These are phyloP conservation scores for Ciconia maguari DNA, from an alignment of 2,113 vertebrate genomes.

Conservation along the genomic window DNA sequence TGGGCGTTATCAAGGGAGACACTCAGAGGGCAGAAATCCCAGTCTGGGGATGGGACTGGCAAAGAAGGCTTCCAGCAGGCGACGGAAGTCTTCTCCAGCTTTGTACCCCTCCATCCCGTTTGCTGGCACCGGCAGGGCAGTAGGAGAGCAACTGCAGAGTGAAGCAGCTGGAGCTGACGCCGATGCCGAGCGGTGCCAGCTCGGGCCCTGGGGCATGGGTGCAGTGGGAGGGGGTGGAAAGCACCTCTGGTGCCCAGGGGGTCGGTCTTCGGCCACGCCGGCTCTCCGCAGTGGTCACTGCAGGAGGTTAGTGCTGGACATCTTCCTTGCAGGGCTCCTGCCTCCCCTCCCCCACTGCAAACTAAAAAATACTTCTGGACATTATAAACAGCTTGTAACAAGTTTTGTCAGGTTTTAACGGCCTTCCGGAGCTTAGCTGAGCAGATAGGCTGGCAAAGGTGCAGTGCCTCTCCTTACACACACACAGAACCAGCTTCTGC, in stretches of 20 bases:
- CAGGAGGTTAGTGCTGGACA: neutral
- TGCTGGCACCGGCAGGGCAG: neutral
- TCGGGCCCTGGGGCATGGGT: fast-evolving
- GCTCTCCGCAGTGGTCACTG: neutral
- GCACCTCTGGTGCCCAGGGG: neutral
- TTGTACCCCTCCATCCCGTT: neutral
- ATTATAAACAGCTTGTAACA: neutral
- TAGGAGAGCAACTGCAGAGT: neutral
- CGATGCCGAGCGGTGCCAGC: fast-evolving
- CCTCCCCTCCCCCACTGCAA: neutral
- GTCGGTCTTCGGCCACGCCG: fast-evolving
- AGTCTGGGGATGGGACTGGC: neutral
- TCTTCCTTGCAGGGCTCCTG: neutral
- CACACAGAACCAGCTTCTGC: neutral
- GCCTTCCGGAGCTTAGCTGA: neutral
- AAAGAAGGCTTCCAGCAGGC: neutral
- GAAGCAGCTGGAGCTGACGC: neutral
- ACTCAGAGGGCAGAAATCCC: neutral
- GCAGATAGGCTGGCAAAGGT: neutral
- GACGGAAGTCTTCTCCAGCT: neutral
- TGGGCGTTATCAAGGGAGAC: fast-evolving
- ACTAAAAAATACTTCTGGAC: neutral
- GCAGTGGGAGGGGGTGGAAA: neutral
- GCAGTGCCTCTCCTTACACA: neutral
- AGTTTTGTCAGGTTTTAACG: neutral